phyloP scores from a whole-genome alignment of 2,888 invertebrate genomes.

The Chamaedrilus cognettii region DNA sequence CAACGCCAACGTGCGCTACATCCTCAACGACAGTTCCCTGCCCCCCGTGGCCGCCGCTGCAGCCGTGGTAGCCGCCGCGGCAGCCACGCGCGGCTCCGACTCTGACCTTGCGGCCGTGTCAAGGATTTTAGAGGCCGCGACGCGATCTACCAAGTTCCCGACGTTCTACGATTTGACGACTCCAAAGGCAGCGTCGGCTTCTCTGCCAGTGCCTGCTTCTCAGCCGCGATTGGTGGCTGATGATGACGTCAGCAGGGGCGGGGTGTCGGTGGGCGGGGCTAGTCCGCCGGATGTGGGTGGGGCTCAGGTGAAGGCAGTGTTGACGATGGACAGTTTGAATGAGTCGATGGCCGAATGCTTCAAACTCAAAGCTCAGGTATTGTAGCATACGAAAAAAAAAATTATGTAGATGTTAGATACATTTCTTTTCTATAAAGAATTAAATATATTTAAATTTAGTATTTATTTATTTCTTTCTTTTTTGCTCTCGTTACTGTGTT shows the following conservation, averaged over 20 bases:
- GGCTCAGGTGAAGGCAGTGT: background rate
- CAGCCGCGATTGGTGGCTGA: background rate
- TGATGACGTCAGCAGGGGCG: background rate
- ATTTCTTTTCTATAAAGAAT: no score
- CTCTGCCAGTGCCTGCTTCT: background rate
- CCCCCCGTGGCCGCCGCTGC: background rate
- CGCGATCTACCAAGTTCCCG: background rate
- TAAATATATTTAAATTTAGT: no score
- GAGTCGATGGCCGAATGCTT: background rate
- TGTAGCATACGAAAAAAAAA: background rate
- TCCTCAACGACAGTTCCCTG: constrained; percentile 1
- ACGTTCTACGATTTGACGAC: background rate
- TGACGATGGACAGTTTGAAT: background rate
- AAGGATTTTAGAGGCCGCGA: constrained; percentile 3
- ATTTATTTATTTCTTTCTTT: no score
- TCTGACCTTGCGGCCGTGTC: constrained; percentile 5
- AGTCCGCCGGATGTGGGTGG: no score
- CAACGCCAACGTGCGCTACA: constrained; percentile 12
- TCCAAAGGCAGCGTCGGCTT: background rate
- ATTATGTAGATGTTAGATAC: background rate
- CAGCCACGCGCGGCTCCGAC: background rate
- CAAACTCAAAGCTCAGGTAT: background rate
- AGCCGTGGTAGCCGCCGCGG: constrained; percentile 1
- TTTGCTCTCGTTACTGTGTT: no score
- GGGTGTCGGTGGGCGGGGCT: background rate